Base-by-base conservation (phyloP, 2,888 invertebrate species). In the Arge pagana region DNA sequence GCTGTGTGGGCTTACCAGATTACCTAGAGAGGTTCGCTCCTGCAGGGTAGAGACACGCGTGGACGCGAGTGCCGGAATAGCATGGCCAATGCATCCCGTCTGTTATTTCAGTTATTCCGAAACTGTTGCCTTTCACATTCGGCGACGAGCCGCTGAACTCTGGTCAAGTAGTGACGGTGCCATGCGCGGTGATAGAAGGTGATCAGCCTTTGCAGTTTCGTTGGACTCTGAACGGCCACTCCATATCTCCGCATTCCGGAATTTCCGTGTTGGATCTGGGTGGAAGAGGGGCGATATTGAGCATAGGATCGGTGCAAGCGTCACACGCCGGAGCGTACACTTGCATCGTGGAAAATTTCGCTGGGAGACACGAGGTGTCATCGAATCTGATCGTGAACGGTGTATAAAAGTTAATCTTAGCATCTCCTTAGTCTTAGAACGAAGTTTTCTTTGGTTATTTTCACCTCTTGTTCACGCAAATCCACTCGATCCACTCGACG, bases 131-230 rank as follows among this genome's bases (percentile, higher is more conserved):
- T 57, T 83, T 83, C 62, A 77, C 81, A 56, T 84, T 86, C 69
- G 85, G 84, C 49, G 82, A 82, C 57, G 82, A 81, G 58, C 81
- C 83, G 1, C 71, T 84, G 43, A 82, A 84, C 65, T 81, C 82
- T 31, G 85, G 84, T 49, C 83, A 85, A 67, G 80, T 82, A 43
- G 81, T 82, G 30, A 81, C 81, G 19, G 79, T 84, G 49, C 82
- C 82, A 43, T 85, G 85, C 66, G 81, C 82, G 39, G 82, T 85
- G 52, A 71, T 81, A 56, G 81, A 83, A 63, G 86, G 88, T 18
- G 87, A 87, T 74, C 77, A 82, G 54, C 87, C 87, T 33, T 79
- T 87, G 48, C 81, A 81, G 64, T 82, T 87, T 31, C 79, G 78
- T 52, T 87, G 87, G 87, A 78, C 80, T 52, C 79, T 82, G 53